A percentile compares a stretch with the other conserved stretches of the same genome.
Conservation (phyloP, 2,888 invertebrate species). For the Stenotaenia linearis region DNA sequence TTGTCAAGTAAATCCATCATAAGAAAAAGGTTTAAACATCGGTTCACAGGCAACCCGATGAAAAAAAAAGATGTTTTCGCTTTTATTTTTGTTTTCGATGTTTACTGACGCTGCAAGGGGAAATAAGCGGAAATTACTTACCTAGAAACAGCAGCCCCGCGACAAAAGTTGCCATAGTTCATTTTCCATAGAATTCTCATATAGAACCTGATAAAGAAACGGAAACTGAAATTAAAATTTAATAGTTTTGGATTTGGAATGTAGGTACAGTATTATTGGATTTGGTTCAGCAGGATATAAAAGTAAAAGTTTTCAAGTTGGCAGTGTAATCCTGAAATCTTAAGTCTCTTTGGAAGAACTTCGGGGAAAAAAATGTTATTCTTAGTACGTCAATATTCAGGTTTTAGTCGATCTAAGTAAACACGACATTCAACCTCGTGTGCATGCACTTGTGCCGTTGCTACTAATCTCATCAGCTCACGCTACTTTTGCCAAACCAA, state of each 20-base stretch:
- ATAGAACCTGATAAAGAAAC: neutral
- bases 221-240: too few relatives aligned
- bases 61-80: too few relatives aligned
- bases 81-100: neutral
- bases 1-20: neutral
- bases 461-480: neutral
- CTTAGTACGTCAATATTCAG: neutral
- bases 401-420: neutral
- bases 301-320: too few relatives aligned
- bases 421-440: neutral
- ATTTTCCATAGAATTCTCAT: neutral
- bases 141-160: conserved; percentile 1
- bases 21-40: too few relatives aligned
- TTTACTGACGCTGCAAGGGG: neutral
- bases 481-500: neutral
- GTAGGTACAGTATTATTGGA: too few relatives aligned
- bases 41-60: too few relatives aligned
- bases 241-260: too few relatives aligned
- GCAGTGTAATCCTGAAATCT: too few relatives aligned
- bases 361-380: neutral
- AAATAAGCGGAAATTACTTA: neutral
- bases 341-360: too few relatives aligned
- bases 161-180: neutral
- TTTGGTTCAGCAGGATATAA: too few relatives aligned
- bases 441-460: neutral